A percentile compares a stretch with the other conserved stretches of the same genome.
Evolutionary conservation across 2,113 vertebrate species (phyloP).

Genomic region (Bubalus kerabau): DNA sequence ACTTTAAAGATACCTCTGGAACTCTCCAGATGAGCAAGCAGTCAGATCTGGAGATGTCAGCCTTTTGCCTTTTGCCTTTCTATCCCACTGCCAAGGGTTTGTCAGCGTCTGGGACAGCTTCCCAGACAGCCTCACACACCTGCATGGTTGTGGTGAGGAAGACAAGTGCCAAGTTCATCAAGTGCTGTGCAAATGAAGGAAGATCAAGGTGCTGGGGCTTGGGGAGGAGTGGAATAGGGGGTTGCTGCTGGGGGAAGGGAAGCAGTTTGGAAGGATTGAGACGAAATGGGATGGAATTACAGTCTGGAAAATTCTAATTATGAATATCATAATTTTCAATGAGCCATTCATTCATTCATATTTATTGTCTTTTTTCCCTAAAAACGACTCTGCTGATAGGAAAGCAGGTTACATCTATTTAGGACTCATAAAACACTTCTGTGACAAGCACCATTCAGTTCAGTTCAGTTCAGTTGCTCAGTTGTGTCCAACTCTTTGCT

Average conservation of each 20-base stretch:
- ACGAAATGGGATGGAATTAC: neutral
- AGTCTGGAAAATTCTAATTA: neutral
- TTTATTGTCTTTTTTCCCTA: neutral
- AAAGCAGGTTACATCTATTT: neutral
- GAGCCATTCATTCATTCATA: neutral
- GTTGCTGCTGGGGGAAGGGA: too few species aligned
- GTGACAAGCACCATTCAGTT: neutral
- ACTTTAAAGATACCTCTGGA: neutral
- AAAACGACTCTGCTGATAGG: neutral
- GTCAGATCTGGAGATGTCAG: neutral
- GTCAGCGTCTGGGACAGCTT: constrained; percentile 37
- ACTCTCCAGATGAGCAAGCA: neutral
- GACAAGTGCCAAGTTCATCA: constrained; percentile 1
- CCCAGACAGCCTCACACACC: constrained; percentile 53
- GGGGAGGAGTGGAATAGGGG: accelerated
- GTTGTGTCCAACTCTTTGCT: too few species aligned
- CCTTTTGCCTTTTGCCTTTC: constrained; percentile 23
- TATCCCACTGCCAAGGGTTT: constrained; percentile 29
- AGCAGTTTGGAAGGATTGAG: neutral
- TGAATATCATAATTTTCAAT: neutral
- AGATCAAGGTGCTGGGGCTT: neutral
- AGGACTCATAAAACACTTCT: neutral
- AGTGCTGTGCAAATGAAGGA: neutral
- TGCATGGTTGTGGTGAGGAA: neutral
- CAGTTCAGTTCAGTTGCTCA: too few species aligned